phyloP scores from a whole-genome alignment of 2,797 vertebrate genomes.

The Catharus ustulatus region DNA sequence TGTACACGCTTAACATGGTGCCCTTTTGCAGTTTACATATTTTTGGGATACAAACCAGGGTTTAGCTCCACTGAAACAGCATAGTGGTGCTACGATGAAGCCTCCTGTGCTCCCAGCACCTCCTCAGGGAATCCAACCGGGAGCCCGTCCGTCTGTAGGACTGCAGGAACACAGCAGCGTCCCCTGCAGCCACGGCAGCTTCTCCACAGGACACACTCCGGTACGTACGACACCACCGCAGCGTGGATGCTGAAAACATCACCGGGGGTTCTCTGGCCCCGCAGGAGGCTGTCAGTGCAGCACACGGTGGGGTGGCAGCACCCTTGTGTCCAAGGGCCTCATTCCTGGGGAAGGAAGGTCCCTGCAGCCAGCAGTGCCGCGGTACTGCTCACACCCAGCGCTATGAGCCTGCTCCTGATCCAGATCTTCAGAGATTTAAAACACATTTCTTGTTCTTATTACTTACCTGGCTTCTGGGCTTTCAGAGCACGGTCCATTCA shows the following conservation, averaged over 20 bases:
- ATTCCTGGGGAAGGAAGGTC: neutral
- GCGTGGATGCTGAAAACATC: neutral
- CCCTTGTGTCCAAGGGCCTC: neutral
- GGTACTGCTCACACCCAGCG: neutral
- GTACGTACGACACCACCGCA: neutral
- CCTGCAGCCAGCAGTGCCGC: neutral
- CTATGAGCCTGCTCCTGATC: neutral
- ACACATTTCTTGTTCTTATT: neutral
- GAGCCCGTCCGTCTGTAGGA: rapidly evolving
- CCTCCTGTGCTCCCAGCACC: neutral
- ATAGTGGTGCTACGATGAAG: rapidly evolving
- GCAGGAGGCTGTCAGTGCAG: neutral
- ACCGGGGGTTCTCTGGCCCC: too few species aligned
- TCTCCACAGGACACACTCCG: neutral
- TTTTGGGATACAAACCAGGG: neutral
- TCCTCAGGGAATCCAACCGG: rapidly evolving
- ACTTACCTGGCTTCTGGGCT: neutral
- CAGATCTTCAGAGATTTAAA: neutral
- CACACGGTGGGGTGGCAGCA: neutral
- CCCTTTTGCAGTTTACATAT: neutral
- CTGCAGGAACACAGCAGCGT: neutral
- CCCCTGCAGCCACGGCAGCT: neutral
- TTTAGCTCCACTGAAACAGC: neutral
- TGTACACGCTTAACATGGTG: neutral
- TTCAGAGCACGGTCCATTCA: neutral